Percentiles rank a stretch among this genome's conserved stretches.
Conservation (phyloP, 1,140 invertebrate genomes). For the Oedothorax gibbosus region DNA sequence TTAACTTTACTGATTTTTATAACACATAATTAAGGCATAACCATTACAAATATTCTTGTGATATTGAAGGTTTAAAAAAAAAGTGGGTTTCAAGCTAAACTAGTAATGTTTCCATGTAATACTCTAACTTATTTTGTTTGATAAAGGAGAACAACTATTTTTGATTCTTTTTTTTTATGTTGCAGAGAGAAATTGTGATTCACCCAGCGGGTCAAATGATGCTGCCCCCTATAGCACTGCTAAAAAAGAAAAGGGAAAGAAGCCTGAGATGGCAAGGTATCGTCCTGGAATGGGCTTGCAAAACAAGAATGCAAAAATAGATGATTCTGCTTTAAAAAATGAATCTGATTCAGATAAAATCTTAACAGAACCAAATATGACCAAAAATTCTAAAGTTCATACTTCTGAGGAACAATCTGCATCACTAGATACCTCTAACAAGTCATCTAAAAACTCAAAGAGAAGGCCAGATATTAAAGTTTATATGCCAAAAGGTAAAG, state of each 20-base stretch:
- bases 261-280: slow-evolving; percentile 70
- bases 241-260: slow-evolving; percentile 71
- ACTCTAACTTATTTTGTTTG: too few species aligned
- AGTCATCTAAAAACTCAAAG: slow-evolving; percentile 29
- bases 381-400: background rate
- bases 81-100: too few species aligned
- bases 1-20: too few species aligned
- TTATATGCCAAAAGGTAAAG: slow-evolving; percentile 65
- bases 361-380: background rate
- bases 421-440: background rate
- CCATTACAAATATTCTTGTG: too few species aligned
- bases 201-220: background rate
- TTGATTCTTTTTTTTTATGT: background rate
- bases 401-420: too few species aligned
- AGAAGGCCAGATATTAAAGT: slow-evolving; percentile 65
- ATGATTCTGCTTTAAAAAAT: background rate
- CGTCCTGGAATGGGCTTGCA: slow-evolving; percentile 75
- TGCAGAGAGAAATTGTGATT: slow-evolving; percentile 10
- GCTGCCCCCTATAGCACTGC: too few species aligned
- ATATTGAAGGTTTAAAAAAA: too few species aligned
- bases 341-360: background rate
- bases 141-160: too few species aligned
- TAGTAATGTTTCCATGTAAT: too few species aligned
- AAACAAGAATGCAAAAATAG: slow-evolving; percentile 69
- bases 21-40: too few species aligned